Percentiles rank a stretch among this genome's conserved stretches.
Evolutionary conservation across 2,113 vertebrate genomes (phyloP).

Genomic region (Ellobius talpinus): DNA sequence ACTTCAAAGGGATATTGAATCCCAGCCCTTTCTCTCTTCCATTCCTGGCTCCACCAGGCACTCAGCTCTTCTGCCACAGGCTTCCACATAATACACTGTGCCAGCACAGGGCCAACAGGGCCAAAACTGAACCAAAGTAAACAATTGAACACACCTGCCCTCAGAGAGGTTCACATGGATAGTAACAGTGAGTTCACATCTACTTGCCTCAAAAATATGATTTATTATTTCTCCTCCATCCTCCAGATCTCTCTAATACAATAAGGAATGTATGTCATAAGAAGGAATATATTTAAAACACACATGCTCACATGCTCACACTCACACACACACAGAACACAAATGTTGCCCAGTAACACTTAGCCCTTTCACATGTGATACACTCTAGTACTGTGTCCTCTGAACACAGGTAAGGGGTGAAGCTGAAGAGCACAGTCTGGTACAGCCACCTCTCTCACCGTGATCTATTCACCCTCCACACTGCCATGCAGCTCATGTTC

Average conservation of each 20-base stretch:
- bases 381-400: not conserved
- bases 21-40: not conserved
- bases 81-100: not conserved
- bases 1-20: not conserved
- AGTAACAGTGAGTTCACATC: not conserved
- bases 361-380: not conserved
- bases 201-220: not conserved
- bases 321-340: not conserved
- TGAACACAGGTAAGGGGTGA: not conserved
- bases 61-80: not conserved
- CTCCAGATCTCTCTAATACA: not conserved
- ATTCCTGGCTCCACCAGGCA: not conserved
- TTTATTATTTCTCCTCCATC: not conserved
- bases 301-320: not conserved
- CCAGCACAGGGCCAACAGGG: not conserved
- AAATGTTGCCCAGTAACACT: not conserved
- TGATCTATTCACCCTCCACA: not conserved
- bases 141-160: not conserved
- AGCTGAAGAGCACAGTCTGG: not conserved
- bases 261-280: not conserved
- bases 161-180: not conserved
- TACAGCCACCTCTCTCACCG: not conserved
- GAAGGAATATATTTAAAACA: conserved; percentile 6
- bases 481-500: not conserved
- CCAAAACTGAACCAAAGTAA: not conserved